Percentiles rank a stretch among this genome's conserved stretches.
phyloP scores from a whole-genome alignment of 2,888 invertebrate genomes.

The Drosophila prolongata region DNA sequence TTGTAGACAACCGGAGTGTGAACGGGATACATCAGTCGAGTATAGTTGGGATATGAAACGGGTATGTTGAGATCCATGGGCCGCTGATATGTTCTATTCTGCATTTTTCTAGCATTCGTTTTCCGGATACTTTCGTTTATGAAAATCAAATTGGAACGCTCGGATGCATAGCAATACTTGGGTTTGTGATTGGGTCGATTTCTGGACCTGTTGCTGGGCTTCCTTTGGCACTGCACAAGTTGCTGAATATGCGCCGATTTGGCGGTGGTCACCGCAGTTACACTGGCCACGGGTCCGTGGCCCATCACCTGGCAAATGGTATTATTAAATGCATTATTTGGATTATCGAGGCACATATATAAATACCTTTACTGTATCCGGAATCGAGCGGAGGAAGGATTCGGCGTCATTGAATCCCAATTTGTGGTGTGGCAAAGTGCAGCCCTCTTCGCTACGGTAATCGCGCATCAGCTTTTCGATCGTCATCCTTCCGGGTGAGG shows the following conservation, averaged over 20 bases:
- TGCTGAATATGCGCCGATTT: slow-evolving; percentile 75
- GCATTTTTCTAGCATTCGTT: background rate
- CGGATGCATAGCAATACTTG: slow-evolving; percentile 9
- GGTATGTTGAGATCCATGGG: background rate
- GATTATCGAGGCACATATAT: background rate
- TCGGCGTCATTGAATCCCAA: slow-evolving; percentile 74
- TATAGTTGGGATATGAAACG: slow-evolving; percentile 19
- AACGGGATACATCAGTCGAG: background rate
- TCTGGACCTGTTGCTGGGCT: slow-evolving; percentile 30
- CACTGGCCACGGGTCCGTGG: slow-evolving; percentile 64
- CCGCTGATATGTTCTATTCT: background rate
- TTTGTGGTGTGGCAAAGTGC: slow-evolving; percentile 60
- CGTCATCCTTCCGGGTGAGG: slow-evolving; percentile 68
- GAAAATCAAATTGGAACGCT: slow-evolving; percentile 42
- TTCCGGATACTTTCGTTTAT: slow-evolving; percentile 28
- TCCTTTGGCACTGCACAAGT: slow-evolving; percentile 74
- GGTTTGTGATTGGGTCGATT: background rate
- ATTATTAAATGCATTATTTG: background rate
- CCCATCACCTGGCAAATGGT: slow-evolving; percentile 63
- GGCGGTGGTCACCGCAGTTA: slow-evolving; percentile 55
- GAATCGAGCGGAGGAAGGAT: slow-evolving; percentile 71
- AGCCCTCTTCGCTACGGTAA: slow-evolving; percentile 68
- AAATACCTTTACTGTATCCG: slow-evolving; percentile 72
- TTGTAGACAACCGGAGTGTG: background rate
- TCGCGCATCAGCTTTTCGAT: slow-evolving; percentile 68